Evolutionary conservation across 2,113 vertebrate genomes (phyloP).

Genomic region (Callionymus lyra): DNA sequence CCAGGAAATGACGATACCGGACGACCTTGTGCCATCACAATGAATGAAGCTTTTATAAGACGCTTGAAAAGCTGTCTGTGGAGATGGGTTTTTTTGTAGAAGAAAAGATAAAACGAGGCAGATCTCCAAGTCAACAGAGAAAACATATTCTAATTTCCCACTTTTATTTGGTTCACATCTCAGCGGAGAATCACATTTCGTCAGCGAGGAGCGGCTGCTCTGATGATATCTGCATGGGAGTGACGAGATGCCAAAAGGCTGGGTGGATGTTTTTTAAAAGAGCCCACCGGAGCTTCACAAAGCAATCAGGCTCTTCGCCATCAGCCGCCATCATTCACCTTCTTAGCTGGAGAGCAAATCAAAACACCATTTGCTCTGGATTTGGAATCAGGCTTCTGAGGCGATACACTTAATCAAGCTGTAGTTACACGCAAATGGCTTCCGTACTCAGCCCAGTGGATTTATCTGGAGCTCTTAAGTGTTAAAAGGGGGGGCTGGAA

Average conservation of each 20-base stretch:
- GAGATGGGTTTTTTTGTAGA: too few species aligned
- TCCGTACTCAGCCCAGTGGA: neutral
- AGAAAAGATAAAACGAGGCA: constrained; percentile 1
- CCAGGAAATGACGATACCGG: neutral
- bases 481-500: constrained; percentile 7
- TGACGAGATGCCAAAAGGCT: neutral
- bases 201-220: neutral
- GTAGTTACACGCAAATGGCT: constrained; percentile 15
- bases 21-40: constrained; percentile 15
- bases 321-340: constrained; percentile 5
- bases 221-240: constrained; percentile 18
- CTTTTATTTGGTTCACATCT: neutral
- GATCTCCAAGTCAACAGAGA: too few species aligned
- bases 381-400: constrained; percentile 2
- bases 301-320: constrained; percentile 4
- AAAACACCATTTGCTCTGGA: constrained; percentile 8
- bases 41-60: constrained; percentile 9
- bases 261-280: neutral
- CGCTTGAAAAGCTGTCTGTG: too few species aligned
- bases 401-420: constrained; percentile 1
- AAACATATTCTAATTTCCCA: neutral
- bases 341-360: constrained; percentile 3
- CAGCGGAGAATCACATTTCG: constrained; percentile 1
- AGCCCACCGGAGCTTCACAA: constrained; percentile 1
- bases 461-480: constrained; percentile 10